Evolutionary conservation across 2,113 vertebrate genomes (phyloP).

Genomic region (Ictalurus punctatus): DNA sequence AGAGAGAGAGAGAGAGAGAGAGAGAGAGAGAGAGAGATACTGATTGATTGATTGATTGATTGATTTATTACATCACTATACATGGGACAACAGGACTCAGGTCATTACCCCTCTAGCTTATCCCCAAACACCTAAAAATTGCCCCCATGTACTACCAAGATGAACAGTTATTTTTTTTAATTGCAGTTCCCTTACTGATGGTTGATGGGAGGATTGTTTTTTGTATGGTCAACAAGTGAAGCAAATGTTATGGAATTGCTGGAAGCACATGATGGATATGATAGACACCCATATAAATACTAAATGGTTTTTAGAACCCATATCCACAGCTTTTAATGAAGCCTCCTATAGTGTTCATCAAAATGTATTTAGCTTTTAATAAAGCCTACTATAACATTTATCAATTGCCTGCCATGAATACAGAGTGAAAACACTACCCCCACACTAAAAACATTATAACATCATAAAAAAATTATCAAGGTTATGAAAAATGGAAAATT

Average conservation of each 20-base stretch:
- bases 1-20: not conserved
- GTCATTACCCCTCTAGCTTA: not conserved
- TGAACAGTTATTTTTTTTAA: not conserved
- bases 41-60: no score
- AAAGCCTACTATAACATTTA: slow-evolving; percentile 30
- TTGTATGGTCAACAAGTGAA: slow-evolving; percentile 1
- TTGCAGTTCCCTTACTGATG: not conserved
- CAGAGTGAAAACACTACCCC: slow-evolving; percentile 48
- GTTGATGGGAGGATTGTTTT: slow-evolving; percentile 17
- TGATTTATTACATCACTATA: not conserved
- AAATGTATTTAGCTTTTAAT: slow-evolving; percentile 24
- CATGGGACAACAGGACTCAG: not conserved
- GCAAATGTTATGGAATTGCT: slow-evolving; percentile 12
- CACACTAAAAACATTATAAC: slow-evolving; percentile 45
- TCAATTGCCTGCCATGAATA: slow-evolving; percentile 55
- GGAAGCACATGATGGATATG: slow-evolving; percentile 34
- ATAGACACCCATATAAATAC: slow-evolving; percentile 13
- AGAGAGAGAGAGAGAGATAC: not conserved
- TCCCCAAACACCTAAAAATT: not conserved
- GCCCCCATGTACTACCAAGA: not conserved
- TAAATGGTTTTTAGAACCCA: slow-evolving; percentile 37
- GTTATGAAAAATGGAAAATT: slow-evolving; percentile 60
- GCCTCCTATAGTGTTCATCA: slow-evolving; percentile 18
- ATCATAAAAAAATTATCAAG: slow-evolving; percentile 48
- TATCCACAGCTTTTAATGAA: slow-evolving; percentile 19